phyloP scores from a whole-genome alignment of 2,888 invertebrate species.

The Penaeus monodon region DNA sequence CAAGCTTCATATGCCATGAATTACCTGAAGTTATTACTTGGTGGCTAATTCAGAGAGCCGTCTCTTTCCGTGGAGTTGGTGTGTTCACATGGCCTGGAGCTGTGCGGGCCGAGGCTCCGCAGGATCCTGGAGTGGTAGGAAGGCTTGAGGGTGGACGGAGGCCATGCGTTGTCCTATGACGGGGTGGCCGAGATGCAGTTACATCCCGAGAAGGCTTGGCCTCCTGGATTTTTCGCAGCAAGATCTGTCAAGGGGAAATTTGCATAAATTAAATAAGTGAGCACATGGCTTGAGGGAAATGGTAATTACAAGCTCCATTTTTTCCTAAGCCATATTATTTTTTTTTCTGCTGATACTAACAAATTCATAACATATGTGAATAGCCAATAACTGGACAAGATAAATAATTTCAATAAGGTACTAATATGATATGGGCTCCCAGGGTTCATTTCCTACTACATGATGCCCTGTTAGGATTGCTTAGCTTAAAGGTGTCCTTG shows the following conservation, averaged over 20 bases:
- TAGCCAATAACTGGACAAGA: too few relatives aligned
- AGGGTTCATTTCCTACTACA: too few relatives aligned
- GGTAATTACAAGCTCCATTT: too few relatives aligned
- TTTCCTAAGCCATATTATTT: too few relatives aligned
- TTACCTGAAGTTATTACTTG: background rate
- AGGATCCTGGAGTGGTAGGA: conserved; percentile 48
- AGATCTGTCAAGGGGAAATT: conserved; percentile 40
- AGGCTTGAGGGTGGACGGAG: conserved; percentile 48
- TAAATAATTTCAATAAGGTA: too few relatives aligned
- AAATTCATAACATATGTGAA: too few relatives aligned
- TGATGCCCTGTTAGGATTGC: too few relatives aligned
- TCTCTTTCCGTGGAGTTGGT: conserved; percentile 51
- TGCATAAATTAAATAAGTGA: background rate
- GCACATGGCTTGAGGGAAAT: too few relatives aligned
- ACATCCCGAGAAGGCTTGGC: conserved; percentile 63
- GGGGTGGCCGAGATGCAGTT: conserved; percentile 41
- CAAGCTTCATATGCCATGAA: conserved; percentile 25
- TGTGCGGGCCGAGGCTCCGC: conserved; percentile 53
- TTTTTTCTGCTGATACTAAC: too few relatives aligned
- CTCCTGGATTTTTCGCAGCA: conserved; percentile 62
- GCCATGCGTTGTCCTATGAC: conserved; percentile 34
- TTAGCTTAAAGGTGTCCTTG: too few relatives aligned
- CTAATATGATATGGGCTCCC: too few relatives aligned
- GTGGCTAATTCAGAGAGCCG: conserved; percentile 50
- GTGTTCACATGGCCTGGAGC: conserved; percentile 34